phyloP scores from a whole-genome alignment of 2,113 vertebrate genomes.

The Conger conger region DNA sequence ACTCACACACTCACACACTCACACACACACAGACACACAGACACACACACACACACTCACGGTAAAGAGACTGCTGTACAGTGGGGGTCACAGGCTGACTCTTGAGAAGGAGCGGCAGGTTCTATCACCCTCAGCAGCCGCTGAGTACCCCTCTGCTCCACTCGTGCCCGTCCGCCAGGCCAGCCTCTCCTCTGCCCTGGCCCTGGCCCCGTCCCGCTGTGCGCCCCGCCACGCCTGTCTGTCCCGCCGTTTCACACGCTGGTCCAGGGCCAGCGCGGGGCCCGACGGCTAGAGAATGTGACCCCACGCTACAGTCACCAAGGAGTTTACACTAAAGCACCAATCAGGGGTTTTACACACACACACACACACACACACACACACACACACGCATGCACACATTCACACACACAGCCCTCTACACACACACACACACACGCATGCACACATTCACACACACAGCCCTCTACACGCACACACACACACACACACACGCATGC shows the following conservation, averaged over 20 bases:
- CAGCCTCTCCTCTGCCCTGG: background rate
- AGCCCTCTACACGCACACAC: background rate
- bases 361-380: too few species aligned
- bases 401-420: too few species aligned
- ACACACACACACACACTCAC: background rate
- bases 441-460: too few species aligned
- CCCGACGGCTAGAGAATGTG: too few species aligned
- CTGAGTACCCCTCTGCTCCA: background rate
- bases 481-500: background rate
- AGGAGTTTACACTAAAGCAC: too few species aligned
- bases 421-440: too few species aligned
- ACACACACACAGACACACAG: slow-evolving; percentile 18
- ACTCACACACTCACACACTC: slow-evolving; percentile 13
- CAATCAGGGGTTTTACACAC: too few species aligned
- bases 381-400: too few species aligned
- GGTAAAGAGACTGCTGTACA: background rate
- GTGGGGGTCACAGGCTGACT: slow-evolving; percentile 10
- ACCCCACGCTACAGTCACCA: too few species aligned
- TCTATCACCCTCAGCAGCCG: background rate
- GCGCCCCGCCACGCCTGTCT: background rate
- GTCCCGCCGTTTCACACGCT: background rate
- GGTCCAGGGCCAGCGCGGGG: background rate
- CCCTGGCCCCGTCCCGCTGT: background rate
- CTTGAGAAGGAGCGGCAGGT: slow-evolving; percentile 12
- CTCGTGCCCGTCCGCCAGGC: background rate